A percentile compares a stretch with the other conserved stretches of the same genome.
These are phyloP conservation scores for Ceratitis capitata DNA, from an alignment of 1,140 invertebrate species.

Conservation along the genomic window DNA sequence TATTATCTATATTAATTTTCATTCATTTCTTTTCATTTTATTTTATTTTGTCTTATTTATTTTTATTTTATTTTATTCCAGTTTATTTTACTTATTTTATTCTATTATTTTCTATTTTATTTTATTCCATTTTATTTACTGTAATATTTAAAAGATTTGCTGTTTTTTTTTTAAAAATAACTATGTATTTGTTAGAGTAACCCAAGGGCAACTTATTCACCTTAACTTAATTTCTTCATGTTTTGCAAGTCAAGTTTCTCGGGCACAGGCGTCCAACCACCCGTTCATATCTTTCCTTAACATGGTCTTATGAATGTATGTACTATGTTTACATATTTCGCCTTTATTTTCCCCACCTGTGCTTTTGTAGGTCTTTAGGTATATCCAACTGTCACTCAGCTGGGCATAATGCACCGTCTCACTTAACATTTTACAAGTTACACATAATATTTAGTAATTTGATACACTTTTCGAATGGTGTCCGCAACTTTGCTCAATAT, in stretches of 20 bases:
- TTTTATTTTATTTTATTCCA: too few species aligned
- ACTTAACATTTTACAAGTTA: background rate
- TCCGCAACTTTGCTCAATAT: conserved; percentile 5
- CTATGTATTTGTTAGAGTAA: too few species aligned
- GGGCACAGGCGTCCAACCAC: too few species aligned
- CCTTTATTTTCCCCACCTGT: background rate
- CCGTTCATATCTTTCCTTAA: background rate
- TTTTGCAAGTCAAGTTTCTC: too few species aligned
- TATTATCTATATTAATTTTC: too few species aligned
- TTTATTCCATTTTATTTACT: too few species aligned
- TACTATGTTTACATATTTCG: background rate
- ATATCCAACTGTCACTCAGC: background rate
- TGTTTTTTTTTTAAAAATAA: too few species aligned
- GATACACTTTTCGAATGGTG: background rate
- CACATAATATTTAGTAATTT: background rate
- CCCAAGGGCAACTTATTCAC: background rate
- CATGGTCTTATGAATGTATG: background rate
- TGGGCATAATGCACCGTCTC: background rate
- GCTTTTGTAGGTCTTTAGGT: conserved; percentile 19
- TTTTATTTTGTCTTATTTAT: too few species aligned
- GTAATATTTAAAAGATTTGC: too few species aligned
- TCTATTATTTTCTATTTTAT: too few species aligned
- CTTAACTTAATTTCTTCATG: conserved; percentile 20
- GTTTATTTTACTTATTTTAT: too few species aligned
- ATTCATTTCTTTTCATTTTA: too few species aligned